Conservation (phyloP, 2,797 vertebrate genomes). For the Centroberyx gerrardi region DNA sequence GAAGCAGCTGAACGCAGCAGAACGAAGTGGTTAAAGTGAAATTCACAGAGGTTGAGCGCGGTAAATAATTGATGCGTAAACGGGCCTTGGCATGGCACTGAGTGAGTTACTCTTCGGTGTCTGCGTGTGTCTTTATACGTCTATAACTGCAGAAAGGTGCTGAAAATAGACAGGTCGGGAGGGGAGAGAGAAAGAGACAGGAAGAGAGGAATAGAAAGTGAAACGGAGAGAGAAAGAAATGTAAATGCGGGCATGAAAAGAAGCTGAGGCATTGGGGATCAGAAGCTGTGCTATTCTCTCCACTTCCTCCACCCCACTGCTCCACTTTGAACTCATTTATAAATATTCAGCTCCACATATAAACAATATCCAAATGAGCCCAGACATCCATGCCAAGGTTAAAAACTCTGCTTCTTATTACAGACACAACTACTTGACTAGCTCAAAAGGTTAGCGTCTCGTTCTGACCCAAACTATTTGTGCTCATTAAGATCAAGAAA, state of each 20-base stretch:
- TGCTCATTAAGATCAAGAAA: slow-evolving; percentile 81
- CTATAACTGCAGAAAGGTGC: slow-evolving; percentile 62
- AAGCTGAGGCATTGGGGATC: slow-evolving; percentile 79
- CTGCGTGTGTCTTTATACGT: slow-evolving; percentile 54
- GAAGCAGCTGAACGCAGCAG: slow-evolving; percentile 48
- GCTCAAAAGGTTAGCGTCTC: slow-evolving; percentile 75
- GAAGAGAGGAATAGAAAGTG: slow-evolving; percentile 64
- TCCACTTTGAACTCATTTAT: slow-evolving; percentile 86
- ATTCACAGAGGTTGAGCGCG: slow-evolving; percentile 44
- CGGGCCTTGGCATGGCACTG: slow-evolving; percentile 44
- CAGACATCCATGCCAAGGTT: slow-evolving; percentile 82
- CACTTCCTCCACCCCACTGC: slow-evolving; percentile 80
- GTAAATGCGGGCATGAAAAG: slow-evolving; percentile 81
- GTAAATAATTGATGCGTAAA: slow-evolving; percentile 64
- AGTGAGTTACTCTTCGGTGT: slow-evolving; percentile 6
- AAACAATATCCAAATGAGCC: slow-evolving; percentile 83
- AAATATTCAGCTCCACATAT: slow-evolving; percentile 83
- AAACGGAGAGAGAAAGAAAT: slow-evolving; percentile 75
- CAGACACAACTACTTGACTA: slow-evolving; percentile 73
- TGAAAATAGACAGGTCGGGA: slow-evolving; percentile 80
- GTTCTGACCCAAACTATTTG: slow-evolving; percentile 74
- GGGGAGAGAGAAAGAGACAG: slow-evolving; percentile 53
- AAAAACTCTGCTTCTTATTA: slow-evolving; percentile 78
- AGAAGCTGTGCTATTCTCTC: slow-evolving; percentile 79
- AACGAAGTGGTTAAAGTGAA: too few relatives aligned